These are phyloP conservation scores for Sitophilus oryzae DNA, from an alignment of 1,140 invertebrate species.

Conservation along the genomic window DNA sequence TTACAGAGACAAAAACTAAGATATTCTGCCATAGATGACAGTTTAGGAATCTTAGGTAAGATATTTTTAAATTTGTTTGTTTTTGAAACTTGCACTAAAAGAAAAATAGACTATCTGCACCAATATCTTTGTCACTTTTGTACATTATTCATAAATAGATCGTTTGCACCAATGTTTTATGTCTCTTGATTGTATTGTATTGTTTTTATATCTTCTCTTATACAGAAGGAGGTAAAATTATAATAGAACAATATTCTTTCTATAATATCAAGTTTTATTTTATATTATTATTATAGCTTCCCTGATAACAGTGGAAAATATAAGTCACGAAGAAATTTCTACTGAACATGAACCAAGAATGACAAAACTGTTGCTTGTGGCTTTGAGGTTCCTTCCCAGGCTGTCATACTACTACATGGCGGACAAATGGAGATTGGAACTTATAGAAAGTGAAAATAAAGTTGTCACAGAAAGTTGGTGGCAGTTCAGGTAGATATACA, in stretches of 20 bases:
- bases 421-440: slow-evolving; percentile 54
- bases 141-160: no score
- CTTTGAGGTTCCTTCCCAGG: slow-evolving; percentile 50
- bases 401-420: slow-evolving; percentile 54
- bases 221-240: no score
- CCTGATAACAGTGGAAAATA: slow-evolving; percentile 44
- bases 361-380: slow-evolving; percentile 47
- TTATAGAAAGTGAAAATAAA: slow-evolving; percentile 45
- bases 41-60: slow-evolving; percentile 44
- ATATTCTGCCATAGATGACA: slow-evolving; percentile 47
- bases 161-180: no score
- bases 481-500: slow-evolving; percentile 51
- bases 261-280: not conserved
- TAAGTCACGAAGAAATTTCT: slow-evolving; percentile 22
- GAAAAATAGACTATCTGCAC: not conserved
- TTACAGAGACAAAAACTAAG: slow-evolving; percentile 21
- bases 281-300: slow-evolving; percentile 32
- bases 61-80: not conserved
- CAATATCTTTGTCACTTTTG: not conserved
- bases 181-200: no score
- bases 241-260: no score
- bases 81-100: not conserved
- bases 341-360: slow-evolving; percentile 28
- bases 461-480: slow-evolving; percentile 42
- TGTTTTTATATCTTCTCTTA: no score